Evolutionary conservation across 1,140 invertebrate species (phyloP), one percentile per base, ranked within the genome.

Genomic region (Zelostemma sp.): DNA sequence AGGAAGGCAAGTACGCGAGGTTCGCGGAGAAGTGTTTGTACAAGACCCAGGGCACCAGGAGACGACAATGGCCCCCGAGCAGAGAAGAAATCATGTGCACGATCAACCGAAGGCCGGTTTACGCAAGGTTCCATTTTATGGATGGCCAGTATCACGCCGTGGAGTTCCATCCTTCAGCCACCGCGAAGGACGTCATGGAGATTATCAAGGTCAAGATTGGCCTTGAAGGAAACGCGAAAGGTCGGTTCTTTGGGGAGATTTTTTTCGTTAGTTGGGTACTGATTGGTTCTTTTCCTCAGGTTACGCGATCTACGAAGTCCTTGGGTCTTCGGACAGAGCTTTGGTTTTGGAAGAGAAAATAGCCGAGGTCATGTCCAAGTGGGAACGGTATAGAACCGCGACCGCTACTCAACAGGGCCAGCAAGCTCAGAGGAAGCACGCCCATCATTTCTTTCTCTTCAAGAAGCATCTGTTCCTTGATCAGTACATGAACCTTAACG

Each of bases 121-220:
- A 97, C 79, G 93, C 95, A 0, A 90, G 95, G 43, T 95, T 98
- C 72, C 91, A 96, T 81, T 93, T 98, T 75, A 93, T 97, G 89
- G 95, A 98, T 83, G 96, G 95, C 1, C 95, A 97, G 76, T 96
- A 96, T 80, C 94, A 97, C 78, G 93, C 95, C 0, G 91, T 98
- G 1, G 95, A 97, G 83, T 98, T 98, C 86, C 94, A 97, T 83
- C 95, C 96, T 0, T 96, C 95, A 17, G 94, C 96, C 9, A 96
- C 95, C 0, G 93, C 96, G n/a, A 90, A 90, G 69, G 95, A 98
- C 75, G 91, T 97, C 1, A 91, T 97, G 74, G 91, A 93, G 78
- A 91, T 95, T 69, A 92, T 98, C n/a, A 91, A 95, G 67, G 90
- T 91, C 31, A 98, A 97, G 87, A 96, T 98, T 75, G 96, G 96